Evolutionary conservation across 2,113 vertebrate genomes (phyloP), one percentile per base, ranked within the genome.

Genomic region (Cynopterus brachyotis): DNA sequence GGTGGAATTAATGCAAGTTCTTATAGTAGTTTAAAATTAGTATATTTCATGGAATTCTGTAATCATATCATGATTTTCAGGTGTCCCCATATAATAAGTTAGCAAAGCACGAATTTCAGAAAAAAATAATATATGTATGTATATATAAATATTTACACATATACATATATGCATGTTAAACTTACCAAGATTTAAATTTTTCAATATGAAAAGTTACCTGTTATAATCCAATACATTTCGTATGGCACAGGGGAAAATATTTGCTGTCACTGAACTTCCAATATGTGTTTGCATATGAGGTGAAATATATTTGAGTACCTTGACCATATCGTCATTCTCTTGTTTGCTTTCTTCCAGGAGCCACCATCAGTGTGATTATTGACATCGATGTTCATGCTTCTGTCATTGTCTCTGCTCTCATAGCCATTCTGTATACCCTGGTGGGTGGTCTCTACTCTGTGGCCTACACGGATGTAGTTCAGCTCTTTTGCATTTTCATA

Each of bases 401-500:
- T 0, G 99, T 99, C 67, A 97, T 99, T 24, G 98, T 99, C 98
- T 99, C 99, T 8, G 99, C 99, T 0, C 97, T 99, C 82, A 99
- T 99, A 45, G 99, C 99, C 37, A 99, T 98, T 85, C 98, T 99
- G 94, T 99, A 99, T 98, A 99, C 99, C 0, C 99, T 99, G 55
- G 99, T 99, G 80, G 99, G 99, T 2, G 99, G 99, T 24, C 98
- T 99, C 47, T 99, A 99, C 97, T 99, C 99, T 7, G 99, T 99
- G 57, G 99, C 99, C 12, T 99, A 99, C 96, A 99, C 99, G 0
- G 99, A 99, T 20, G 99, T 99, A 10, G 99, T 99, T 57, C 99
- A 99, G 91, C 99, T 99, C 37, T 99, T 99, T 98, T 99, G 99
- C 97, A 99, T 99, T 93, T 99, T 99, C 93, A 3, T 99, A 28